Evolutionary conservation across 35 echinoderm and acorn worm genomes (phyloP), one percentile per base, ranked within the genome.

Genomic region (Hemicentrotus pulcherrimus): DNA sequence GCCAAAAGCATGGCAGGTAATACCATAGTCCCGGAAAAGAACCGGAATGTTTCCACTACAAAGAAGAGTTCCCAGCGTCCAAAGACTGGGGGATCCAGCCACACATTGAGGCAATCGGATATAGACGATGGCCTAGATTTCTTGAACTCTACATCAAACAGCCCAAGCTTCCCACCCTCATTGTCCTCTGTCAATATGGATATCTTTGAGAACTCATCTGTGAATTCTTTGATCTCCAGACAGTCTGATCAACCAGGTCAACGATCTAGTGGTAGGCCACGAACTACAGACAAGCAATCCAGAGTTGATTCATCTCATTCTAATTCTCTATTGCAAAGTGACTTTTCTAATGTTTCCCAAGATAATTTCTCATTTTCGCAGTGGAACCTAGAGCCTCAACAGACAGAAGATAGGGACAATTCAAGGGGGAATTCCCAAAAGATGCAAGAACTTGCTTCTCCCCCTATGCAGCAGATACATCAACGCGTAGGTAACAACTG

Each of bases 181-280:
- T 16, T 93, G 91, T 24, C 91, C 16, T 93, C 91, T 93, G 91
- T 93, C 32, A 93, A 93, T 33, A 93, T 93, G 91, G 91, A 93
- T 33, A 50, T 93, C 14, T 93, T 93, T 93, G 48, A 47, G 19
- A 93, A 93, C 19, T 93, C 91, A 11, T 14, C 48, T 16, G 32
- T 22, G 30, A 93, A 14, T 58, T 31, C 32, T 50, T 13, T 58
- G 30, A 32, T 93, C 10, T 46, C 46, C 3, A 93, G 46, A 28
- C 91, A 24, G 4, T 46, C 46, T 93, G 91, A 93, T 4, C 91
- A 93, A 47, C 46, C 46, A 6, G 48, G 30, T 58, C 48, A 47
- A 31, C 48, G 30, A 19, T n/a, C 48, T 24, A 28, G 46, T 11
- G 41, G 91, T 31, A 50, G 91, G 28, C n/a, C 91, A 46, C 46